phyloP scores from a whole-genome alignment of 2,797 vertebrate species.

The Rhabdomys pumilio region DNA sequence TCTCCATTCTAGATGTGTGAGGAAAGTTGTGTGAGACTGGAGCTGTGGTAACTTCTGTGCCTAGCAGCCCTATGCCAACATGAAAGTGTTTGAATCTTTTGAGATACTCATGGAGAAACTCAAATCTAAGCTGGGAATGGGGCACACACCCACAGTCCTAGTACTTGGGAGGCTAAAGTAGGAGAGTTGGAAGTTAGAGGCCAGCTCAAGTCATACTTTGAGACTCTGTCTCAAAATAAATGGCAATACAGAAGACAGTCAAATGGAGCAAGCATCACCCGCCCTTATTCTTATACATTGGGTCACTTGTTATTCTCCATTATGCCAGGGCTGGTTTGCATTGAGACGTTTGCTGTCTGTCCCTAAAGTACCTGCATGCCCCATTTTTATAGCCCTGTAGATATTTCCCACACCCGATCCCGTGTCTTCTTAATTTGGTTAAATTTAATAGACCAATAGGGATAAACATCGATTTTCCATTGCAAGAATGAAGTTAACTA shows the following conservation, averaged over 20 bases:
- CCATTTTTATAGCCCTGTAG: not conserved
- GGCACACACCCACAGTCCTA: not conserved
- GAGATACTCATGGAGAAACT: not conserved
- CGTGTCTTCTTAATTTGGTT: not conserved
- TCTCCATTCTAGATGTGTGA: not conserved
- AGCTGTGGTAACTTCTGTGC: constrained; percentile 78
- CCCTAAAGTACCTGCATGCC: not conserved
- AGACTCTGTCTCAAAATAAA: not conserved
- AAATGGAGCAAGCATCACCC: not conserved
- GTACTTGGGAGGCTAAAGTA: not conserved
- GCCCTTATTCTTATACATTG: not conserved
- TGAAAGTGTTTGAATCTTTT: not conserved
- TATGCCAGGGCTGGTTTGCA: not conserved
- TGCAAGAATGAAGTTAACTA: constrained; percentile 1
- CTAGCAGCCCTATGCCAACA: not conserved
- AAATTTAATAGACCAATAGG: constrained; percentile 14
- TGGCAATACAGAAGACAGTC: not conserved
- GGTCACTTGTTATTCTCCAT: not conserved
- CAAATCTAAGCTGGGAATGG: not conserved
- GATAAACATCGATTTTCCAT: not conserved
- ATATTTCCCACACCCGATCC: not conserved
- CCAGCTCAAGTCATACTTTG: not conserved
- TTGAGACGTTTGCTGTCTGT: constrained; percentile 8
- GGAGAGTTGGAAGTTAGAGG: too few species aligned
- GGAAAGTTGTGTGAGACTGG: not conserved